Evolutionary conservation across 2,797 vertebrate species (phyloP).

Genomic region (Meda fulgida): DNA sequence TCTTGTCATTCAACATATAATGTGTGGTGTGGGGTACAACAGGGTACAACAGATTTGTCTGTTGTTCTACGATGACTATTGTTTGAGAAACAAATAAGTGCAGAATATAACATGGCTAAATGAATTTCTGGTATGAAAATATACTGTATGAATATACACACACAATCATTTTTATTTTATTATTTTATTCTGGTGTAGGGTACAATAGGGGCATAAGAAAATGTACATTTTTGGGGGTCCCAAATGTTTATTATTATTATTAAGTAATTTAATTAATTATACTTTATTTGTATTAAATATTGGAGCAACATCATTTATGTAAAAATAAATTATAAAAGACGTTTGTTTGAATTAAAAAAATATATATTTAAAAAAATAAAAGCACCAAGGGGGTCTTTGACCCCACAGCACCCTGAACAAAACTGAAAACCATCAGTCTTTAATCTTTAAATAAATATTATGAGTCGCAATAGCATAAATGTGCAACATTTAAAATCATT

Average conservation of each 20-base stretch:
- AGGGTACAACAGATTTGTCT: background rate
- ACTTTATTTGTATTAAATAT: background rate
- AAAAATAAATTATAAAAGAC: background rate
- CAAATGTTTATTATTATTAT: background rate
- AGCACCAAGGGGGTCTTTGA: background rate
- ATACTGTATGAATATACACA: too few relatives aligned
- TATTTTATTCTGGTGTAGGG: background rate
- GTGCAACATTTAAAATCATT: background rate
- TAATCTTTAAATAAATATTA: background rate
- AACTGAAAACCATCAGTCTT: background rate
- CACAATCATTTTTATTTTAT: background rate
- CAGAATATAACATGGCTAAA: rapidly evolving
- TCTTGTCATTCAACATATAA: slow-evolving; percentile 8
- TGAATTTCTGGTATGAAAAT: too few relatives aligned
- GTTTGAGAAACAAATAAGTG: too few relatives aligned
- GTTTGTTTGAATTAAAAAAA: background rate
- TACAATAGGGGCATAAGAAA: background rate
- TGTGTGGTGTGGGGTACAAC: background rate
- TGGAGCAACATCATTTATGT: background rate
- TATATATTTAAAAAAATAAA: background rate
- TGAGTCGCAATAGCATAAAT: background rate
- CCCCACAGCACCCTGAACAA: background rate
- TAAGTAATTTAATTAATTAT: background rate
- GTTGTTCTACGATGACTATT: too few relatives aligned
- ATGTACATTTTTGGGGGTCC: rapidly evolving